Percentiles rank a stretch among this genome's conserved stretches.
These are phyloP conservation scores for Hypsibius dujardini DNA, from an alignment of 1,140 invertebrate species.

Conservation along the genomic window DNA sequence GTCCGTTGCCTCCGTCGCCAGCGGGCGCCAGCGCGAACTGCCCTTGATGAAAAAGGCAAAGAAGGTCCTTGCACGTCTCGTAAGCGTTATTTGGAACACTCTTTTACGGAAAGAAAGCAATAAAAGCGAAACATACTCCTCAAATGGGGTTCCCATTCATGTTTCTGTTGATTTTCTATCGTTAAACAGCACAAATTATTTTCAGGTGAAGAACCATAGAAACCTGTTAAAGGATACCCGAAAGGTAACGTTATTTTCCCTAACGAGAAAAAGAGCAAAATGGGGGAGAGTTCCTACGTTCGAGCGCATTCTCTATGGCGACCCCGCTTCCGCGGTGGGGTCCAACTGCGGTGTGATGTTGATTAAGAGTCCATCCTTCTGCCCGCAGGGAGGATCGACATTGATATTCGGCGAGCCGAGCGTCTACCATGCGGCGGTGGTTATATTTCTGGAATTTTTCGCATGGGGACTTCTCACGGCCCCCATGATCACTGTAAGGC, in stretches of 20 bases:
- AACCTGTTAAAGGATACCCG: constrained; percentile 7
- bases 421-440: constrained; percentile 89
- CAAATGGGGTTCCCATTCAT: neutral
- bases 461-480: constrained; percentile 95
- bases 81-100: neutral
- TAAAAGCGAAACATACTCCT: too few species aligned
- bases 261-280: too few species aligned
- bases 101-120: too few species aligned
- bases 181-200: neutral
- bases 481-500: constrained; percentile 86
- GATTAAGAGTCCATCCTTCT: neutral
- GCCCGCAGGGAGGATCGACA: constrained; percentile 11
- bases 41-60: neutral
- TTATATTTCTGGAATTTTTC: constrained; percentile 99
- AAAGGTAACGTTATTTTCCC: too few species aligned
- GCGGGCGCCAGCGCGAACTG: too few species aligned
- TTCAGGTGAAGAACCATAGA: constrained; percentile 7
- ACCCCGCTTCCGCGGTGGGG: neutral
- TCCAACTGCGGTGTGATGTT: neutral
- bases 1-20: too few species aligned
- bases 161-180: neutral
- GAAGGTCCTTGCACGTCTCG: neutral
- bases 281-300: neutral
- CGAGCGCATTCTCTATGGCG: neutral
- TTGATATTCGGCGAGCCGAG: constrained; percentile 59